Base-by-base conservation (phyloP, 2,888 invertebrate genomes). In the Flabesymbios commensalis region DNA sequence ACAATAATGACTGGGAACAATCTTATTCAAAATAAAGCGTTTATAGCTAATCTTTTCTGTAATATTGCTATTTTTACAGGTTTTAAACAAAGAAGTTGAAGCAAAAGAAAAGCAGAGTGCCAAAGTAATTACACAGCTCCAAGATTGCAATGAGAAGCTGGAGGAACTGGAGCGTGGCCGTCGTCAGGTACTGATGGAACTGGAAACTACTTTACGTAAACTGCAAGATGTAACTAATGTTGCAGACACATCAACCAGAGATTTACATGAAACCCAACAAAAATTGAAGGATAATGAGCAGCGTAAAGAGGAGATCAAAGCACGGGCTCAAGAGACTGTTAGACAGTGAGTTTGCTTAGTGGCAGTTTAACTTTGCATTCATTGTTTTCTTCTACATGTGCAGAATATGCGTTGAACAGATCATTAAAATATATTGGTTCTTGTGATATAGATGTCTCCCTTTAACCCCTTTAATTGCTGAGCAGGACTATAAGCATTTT, bases 321-420 rank as follows among this genome's bases (percentile, higher is more conserved):
- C 72, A 17, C 70, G 76, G 28, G 78, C 78, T 31, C 78, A 78
- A 67, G 79, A 79, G 61, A 78, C 78, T 29, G 76, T 79, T 22
- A 69, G 77, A 69, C 78, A 78, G 78, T 79, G 64, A 72, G 77
- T 74, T n/a, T n/a, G n/a, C 28, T 5, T 29, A 14, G 3, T 39
- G n/a, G n/a, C n/a, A n/a, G n/a, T n/a, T n/a, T n/a, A n/a, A n/a
- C n/a, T n/a, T n/a, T n/a, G n/a, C n/a, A n/a, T n/a, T n/a, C n/a
- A n/a, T n/a, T n/a, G n/a, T n/a, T n/a, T n/a, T n/a, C n/a, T n/a
- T n/a, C n/a, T n/a, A n/a, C n/a, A n/a, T n/a, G n/a, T n/a, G n/a
- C n/a, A n/a, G n/a, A n/a, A n/a, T n/a, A n/a, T n/a, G n/a, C n/a
- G n/a, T n/a, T n/a, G n/a, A n/a, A n/a, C n/a, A n/a, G n/a, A n/a